Conservation (phyloP, 2,888 invertebrate species). For the Teleogryllus oceanicus region DNA sequence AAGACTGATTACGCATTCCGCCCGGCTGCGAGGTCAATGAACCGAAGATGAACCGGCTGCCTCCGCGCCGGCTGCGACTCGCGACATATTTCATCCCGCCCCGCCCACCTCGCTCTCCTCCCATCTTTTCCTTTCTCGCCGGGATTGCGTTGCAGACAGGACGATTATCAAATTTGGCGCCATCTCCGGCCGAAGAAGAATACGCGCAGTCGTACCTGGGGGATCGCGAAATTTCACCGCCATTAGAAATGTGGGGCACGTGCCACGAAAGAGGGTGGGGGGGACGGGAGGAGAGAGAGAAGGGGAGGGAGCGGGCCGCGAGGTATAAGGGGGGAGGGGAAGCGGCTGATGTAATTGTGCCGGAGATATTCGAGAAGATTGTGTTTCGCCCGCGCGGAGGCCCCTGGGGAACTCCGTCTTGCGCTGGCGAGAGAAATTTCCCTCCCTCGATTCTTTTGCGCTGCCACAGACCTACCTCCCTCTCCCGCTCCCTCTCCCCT, state of each 20-base stretch:
- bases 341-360: constrained; percentile 1
- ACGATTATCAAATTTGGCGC: constrained; percentile 18
- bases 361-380: constrained; percentile 10
- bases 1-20: no score
- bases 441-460: constrained; percentile 8
- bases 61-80: no score
- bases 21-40: no score
- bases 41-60: no score
- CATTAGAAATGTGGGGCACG: constrained; percentile 9
- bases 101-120: not conserved
- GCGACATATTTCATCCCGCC: no score
- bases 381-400: not conserved
- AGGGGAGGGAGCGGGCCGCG: not conserved
- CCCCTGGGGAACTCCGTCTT: not conserved
- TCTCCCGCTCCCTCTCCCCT: no score
- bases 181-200: constrained; percentile 9
- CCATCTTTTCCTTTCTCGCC: not conserved
- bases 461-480: not conserved
- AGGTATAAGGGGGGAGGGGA: not conserved
- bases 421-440: not conserved
- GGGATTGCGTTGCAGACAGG: constrained; percentile 18
- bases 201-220: constrained; percentile 3
- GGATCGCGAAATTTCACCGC: constrained; percentile 18
- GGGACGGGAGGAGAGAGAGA: not conserved
- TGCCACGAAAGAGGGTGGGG: not conserved